Conservation (phyloP, 2,797 vertebrate genomes). For the Ataeniobius toweri region DNA sequence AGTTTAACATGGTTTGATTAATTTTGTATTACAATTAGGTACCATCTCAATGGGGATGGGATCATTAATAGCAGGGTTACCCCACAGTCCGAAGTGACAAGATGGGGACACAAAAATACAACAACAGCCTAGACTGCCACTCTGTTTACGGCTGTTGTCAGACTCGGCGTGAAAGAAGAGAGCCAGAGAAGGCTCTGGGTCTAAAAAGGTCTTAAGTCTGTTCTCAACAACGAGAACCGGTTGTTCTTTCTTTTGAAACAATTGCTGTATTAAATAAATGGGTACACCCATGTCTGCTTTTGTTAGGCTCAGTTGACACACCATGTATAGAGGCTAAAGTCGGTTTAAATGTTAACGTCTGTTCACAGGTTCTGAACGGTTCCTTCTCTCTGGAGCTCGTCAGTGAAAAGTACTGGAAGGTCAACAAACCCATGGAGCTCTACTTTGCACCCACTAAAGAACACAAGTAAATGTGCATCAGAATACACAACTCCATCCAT, state of each 20-base stretch:
- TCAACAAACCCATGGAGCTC: constrained; percentile 99
- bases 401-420: constrained; percentile 99
- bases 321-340: background rate
- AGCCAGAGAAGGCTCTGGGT: no score
- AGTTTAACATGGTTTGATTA: no score
- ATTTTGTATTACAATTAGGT: no score
- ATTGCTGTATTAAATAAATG: background rate
- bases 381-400: constrained; percentile 98
- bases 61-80: no score
- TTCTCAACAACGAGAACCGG: background rate
- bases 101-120: no score
- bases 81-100: no score
- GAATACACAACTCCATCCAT: background rate
- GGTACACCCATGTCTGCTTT: no score
- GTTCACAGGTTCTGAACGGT: constrained; percentile 91
- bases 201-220: background rate
- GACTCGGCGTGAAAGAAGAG: no score
- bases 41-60: no score
- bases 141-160: no score
- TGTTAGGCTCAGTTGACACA: background rate
- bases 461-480: constrained; percentile 87
- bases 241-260: background rate
- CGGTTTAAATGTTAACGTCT: constrained; percentile 16
- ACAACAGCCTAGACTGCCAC: no score
- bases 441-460: constrained; percentile 99